Conservation (phyloP, 1,140 invertebrate species). For the Sarcophaga bullata region DNA sequence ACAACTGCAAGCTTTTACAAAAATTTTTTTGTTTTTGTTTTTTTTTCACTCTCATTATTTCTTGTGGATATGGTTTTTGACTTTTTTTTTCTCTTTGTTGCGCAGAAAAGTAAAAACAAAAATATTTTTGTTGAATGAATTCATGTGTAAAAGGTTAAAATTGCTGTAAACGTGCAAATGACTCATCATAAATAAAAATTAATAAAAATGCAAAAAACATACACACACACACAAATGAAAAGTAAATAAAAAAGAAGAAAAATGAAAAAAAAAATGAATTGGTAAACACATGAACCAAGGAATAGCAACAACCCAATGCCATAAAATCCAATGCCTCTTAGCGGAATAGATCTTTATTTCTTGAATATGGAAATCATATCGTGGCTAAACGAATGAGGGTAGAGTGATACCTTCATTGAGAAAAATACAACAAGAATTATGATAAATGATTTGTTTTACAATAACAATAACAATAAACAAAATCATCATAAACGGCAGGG, state of each 20-base stretch:
- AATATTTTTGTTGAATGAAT: slow-evolving; percentile 55
- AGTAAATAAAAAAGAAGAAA: no score
- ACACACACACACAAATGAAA: not conserved
- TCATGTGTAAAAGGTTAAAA: slow-evolving; percentile 65
- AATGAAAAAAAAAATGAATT: not conserved
- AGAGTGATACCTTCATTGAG: slow-evolving; percentile 58
- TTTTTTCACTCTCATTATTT: not conserved
- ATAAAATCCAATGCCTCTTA: not conserved
- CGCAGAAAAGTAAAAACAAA: not conserved
- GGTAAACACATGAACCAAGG: not conserved
- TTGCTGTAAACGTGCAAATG: slow-evolving; percentile 65
- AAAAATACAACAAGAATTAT: slow-evolving; percentile 61
- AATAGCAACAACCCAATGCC: not conserved
- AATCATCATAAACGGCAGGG: slow-evolving; percentile 65
- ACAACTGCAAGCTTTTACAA: not conserved
- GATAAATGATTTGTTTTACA: slow-evolving; percentile 63
- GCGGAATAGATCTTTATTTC: not conserved
- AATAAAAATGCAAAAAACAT: slow-evolving; percentile 55
- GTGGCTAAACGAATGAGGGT: not conserved
- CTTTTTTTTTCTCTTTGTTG: no score
- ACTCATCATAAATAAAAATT: slow-evolving; percentile 66
- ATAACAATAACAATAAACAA: not conserved
- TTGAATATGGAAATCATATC: not conserved
- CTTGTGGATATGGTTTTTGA: no score
- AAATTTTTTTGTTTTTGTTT: not conserved